Conservation (phyloP, 2,888 invertebrate species). For the Parthenolecanium corni region DNA sequence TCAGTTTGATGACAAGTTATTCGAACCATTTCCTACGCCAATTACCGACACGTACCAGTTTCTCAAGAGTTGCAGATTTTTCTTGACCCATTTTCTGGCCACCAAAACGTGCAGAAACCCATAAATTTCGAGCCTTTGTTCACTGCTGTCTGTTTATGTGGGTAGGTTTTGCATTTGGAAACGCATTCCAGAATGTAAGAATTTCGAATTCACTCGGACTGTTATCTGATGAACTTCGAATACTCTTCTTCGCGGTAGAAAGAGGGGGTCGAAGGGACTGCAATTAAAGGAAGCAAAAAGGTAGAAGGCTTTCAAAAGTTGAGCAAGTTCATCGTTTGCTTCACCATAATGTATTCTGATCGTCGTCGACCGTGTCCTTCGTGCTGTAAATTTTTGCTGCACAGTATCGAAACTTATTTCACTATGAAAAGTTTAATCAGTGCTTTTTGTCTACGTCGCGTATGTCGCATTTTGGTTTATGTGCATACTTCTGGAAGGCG, state of each 20-base stretch:
- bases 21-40: too few species aligned
- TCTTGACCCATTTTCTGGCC: not conserved
- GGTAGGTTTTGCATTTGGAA: not conserved
- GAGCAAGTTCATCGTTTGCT: slow-evolving; percentile 16
- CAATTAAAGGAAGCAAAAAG: not conserved
- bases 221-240: slow-evolving; percentile 19
- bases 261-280: too few species aligned
- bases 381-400: slow-evolving; percentile 9
- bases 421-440: not conserved
- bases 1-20: not conserved
- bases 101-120: not conserved
- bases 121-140: not conserved
- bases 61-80: too few species aligned
- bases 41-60: too few species aligned
- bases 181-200: not conserved
- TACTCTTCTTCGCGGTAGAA: not conserved
- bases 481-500: too few species aligned
- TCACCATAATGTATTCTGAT: slow-evolving; percentile 11
- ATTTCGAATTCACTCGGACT: not conserved
- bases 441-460: slow-evolving; percentile 2
- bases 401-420: slow-evolving; percentile 5
- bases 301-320: slow-evolving; percentile 12
- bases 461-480: slow-evolving; percentile 1
- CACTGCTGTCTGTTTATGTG: not conserved
- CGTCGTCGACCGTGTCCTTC: not conserved